These are phyloP conservation scores for Machimus atricapillus DNA, from an alignment of 2,888 invertebrate species.

Conservation along the genomic window DNA sequence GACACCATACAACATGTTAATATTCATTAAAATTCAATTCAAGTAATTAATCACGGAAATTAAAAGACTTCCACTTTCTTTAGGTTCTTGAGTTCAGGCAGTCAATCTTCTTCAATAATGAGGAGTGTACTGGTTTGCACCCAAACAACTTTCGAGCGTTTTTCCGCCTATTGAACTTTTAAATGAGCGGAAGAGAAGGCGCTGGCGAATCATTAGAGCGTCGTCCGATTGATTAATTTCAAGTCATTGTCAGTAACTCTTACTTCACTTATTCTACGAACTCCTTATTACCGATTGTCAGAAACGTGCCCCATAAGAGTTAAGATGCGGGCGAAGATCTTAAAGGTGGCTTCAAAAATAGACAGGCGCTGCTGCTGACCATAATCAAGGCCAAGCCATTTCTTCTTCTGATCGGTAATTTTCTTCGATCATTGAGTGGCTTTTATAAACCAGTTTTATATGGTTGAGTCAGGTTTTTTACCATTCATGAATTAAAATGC, in stretches of 20 bases:
- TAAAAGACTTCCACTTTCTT: not conserved
- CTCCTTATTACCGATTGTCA: not conserved
- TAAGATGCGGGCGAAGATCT: not conserved
- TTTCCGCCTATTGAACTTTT: not conserved
- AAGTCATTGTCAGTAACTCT: not conserved
- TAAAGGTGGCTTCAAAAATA: not conserved
- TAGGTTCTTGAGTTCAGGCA: not conserved
- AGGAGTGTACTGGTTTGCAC: not conserved
- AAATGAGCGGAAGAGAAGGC: not conserved
- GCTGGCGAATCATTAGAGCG: not conserved
- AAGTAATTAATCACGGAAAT: not conserved
- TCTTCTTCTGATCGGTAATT: not conserved
- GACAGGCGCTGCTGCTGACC: not conserved
- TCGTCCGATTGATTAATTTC: not conserved
- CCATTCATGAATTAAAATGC: not conserved
- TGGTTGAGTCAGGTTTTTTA: not conserved
- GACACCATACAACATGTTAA: too few species aligned
- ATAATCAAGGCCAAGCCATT: not conserved
- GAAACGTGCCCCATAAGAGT: not conserved
- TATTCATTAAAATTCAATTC: not conserved
- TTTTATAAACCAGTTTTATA: not conserved
- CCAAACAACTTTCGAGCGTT: not conserved
- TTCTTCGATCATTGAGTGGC: not conserved
- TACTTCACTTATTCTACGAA: not conserved
- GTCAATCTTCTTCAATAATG: not conserved